Evolutionary conservation across 2,888 invertebrate genomes (phyloP).

Genomic region (Sepiola atlantica): DNA sequence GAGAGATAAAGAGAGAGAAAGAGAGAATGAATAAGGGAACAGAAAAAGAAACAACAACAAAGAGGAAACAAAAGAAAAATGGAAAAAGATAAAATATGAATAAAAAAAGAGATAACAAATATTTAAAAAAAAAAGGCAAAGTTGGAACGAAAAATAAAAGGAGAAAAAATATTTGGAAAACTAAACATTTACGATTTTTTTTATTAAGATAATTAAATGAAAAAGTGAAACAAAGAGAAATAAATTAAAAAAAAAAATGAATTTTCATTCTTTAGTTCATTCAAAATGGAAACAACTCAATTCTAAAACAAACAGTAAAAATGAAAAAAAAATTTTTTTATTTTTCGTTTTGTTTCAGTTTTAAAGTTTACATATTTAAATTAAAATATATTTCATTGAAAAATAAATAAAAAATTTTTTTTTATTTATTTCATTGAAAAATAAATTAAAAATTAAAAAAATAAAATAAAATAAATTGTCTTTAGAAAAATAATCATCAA

Average conservation of each 20-base stretch:
- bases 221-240: neutral
- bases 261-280: neutral
- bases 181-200: too few species aligned
- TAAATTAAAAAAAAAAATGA: neutral
- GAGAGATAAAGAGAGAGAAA: too few species aligned
- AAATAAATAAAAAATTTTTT: too few species aligned
- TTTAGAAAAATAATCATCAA: neutral
- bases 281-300: neutral
- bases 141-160: neutral
- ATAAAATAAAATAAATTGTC: neutral
- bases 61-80: neutral
- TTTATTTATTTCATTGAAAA: too few species aligned
- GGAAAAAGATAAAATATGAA: neutral
- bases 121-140: neutral
- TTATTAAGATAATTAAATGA: too few species aligned
- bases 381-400: too few species aligned
- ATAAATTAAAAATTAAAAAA: conserved; percentile 15
- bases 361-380: too few species aligned
- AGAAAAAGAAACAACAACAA: neutral
- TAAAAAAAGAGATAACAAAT: neutral
- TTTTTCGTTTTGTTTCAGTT: too few species aligned
- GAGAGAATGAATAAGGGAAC: neutral
- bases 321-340: neutral
- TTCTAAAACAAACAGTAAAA: neutral
- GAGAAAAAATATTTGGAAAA: neutral